A percentile compares a stretch with the other conserved stretches of the same genome.
Evolutionary conservation across 2,113 vertebrate species (phyloP).

Genomic region (Odobenus rosmarus): DNA sequence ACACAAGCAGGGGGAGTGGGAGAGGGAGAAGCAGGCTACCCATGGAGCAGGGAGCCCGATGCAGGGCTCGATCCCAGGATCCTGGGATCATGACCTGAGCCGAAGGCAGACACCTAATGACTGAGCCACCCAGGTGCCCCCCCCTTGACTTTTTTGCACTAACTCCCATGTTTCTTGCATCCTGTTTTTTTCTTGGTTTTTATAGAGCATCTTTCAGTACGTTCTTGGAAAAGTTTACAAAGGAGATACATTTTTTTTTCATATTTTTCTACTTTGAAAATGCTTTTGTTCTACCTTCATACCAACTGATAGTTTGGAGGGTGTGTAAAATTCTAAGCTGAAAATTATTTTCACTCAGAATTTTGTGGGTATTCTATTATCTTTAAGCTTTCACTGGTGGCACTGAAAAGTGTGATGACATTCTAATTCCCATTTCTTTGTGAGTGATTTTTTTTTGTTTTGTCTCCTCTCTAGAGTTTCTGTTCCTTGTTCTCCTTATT

Average conservation of each 20-base stretch:
- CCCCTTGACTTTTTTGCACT: not conserved
- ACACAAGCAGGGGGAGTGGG: no score
- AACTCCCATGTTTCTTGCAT: not conserved
- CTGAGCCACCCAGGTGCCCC: no score
- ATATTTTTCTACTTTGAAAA: not conserved
- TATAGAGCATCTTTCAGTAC: not conserved
- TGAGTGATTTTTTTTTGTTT: not conserved
- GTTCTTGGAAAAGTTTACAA: not conserved
- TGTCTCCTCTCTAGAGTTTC: not conserved
- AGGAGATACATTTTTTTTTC: not conserved
- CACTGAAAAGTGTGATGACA: not conserved
- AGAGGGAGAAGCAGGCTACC: no score
- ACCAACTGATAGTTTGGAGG: not conserved
- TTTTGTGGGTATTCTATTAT: not conserved
- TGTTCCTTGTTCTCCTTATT: not conserved
- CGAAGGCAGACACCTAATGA: no score
- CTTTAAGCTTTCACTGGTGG: not conserved
- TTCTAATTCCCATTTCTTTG: not conserved
- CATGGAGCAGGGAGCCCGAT: no score
- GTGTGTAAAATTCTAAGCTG: not conserved
- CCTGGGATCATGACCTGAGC: no score
- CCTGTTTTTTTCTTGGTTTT: not conserved
- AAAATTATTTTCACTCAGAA: not conserved
- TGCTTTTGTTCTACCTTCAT: not conserved
- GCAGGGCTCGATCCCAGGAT: no score